Conservation (phyloP, 23 tunicate species). For the Phallusia fumigata region DNA sequence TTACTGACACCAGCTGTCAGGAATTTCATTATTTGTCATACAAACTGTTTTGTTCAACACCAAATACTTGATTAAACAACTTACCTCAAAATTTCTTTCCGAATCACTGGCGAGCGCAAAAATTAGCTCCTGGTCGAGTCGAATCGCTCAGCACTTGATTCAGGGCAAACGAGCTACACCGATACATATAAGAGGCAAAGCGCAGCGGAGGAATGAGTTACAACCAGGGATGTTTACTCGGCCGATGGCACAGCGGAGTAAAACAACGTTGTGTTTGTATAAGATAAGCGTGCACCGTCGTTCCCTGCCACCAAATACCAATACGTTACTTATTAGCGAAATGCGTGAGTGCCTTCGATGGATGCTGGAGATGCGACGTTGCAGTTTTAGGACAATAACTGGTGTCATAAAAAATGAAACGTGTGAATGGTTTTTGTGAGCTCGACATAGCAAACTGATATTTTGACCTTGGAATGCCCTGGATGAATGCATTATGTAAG, state of each 20-base stretch:
- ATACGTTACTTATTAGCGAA: not conserved
- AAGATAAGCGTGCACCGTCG: slow-evolving; percentile 13
- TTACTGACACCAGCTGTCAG: too few relatives aligned
- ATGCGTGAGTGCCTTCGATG: too few relatives aligned
- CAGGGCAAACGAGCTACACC: not conserved
- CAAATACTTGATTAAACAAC: too few relatives aligned
- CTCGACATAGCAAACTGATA: too few relatives aligned
- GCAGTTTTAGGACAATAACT: too few relatives aligned
- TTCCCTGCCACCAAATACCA: not conserved
- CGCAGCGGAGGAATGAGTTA: slow-evolving; percentile 3
- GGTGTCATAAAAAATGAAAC: too few relatives aligned
- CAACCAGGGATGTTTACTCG: not conserved
- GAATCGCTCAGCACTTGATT: not conserved
- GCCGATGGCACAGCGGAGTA: not conserved
- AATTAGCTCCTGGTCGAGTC: not conserved
- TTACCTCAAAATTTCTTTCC: not conserved
- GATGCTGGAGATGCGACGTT: too few relatives aligned
- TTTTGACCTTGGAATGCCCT: too few relatives aligned
- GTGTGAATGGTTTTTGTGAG: too few relatives aligned
- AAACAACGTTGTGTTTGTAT: slow-evolving; percentile 9
- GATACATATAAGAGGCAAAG: not conserved
- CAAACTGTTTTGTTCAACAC: too few relatives aligned
- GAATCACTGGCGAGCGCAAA: not conserved
- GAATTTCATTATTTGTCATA: too few relatives aligned
- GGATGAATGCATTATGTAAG: too few relatives aligned